Percentiles rank a stretch among this genome's conserved stretches.
Conservation (phyloP, 2,888 invertebrate genomes). For the Mythimna lalbum region DNA sequence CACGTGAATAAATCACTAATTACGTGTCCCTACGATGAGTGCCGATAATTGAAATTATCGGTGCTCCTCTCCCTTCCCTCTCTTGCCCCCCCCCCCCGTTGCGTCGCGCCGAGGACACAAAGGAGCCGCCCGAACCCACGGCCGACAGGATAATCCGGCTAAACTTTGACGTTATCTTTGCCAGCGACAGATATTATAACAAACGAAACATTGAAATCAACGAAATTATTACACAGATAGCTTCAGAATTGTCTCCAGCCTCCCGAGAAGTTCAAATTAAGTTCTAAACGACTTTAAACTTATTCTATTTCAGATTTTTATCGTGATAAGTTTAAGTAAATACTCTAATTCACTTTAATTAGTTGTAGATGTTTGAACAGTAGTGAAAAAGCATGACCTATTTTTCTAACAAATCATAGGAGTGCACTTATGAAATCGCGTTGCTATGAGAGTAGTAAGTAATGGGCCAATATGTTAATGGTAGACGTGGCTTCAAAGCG, state of each 20-base stretch:
- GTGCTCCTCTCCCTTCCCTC: constrained; percentile 55
- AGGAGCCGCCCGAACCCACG: constrained; percentile 66
- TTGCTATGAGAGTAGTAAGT: constrained; percentile 22
- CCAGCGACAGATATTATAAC: constrained; percentile 71
- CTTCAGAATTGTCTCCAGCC: constrained; percentile 46
- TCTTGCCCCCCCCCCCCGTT: constrained; percentile 61
- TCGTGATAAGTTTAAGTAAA: constrained; percentile 15
- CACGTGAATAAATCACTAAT: constrained; percentile 70
- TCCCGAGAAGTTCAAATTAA: constrained; percentile 47
- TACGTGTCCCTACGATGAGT: constrained; percentile 72
- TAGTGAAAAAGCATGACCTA: background rate
- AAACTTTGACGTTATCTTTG: constrained; percentile 75
- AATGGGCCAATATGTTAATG: constrained; percentile 45
- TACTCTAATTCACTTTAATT: constrained; percentile 14
- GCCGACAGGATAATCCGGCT: constrained; percentile 69
- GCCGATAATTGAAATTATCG: constrained; percentile 77
- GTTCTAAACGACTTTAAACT: constrained; percentile 43
- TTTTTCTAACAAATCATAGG: constrained; percentile 6
- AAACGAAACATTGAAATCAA: constrained; percentile 70
- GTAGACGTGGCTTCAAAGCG: constrained; percentile 45
- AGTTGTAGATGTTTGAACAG: constrained; percentile 7
- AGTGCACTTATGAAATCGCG: constrained; percentile 19
- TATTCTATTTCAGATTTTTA: constrained; percentile 39
- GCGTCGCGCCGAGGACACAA: constrained; percentile 65
- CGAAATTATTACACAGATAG: constrained; percentile 59